Conservation (phyloP, 2,113 vertebrate species). For the Pseudolaguvia tuberculata region DNA sequence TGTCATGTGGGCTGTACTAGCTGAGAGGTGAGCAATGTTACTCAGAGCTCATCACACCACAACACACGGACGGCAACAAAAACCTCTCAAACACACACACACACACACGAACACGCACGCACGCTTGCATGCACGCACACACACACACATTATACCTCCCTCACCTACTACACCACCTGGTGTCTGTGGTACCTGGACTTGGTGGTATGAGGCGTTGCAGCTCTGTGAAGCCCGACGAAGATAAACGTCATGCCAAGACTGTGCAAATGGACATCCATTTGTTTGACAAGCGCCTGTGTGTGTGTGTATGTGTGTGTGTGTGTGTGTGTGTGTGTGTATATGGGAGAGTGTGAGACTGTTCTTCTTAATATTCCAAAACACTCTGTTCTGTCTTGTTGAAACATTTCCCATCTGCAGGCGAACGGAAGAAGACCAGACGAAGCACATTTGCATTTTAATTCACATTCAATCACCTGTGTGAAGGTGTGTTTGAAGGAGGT, state of each 20-base stretch:
- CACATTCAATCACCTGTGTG: slow-evolving; percentile 61
- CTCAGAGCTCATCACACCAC: slow-evolving; percentile 2
- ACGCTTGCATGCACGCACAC: background rate
- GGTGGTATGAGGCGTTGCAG: background rate
- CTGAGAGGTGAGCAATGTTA: slow-evolving; percentile 9
- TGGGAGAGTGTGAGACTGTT: background rate
- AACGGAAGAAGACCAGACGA: slow-evolving; percentile 57
- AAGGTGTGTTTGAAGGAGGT: slow-evolving; percentile 17
- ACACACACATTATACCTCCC: background rate
- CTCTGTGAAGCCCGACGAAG: background rate
- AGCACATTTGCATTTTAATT: slow-evolving; percentile 74
- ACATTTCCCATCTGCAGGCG: slow-evolving; percentile 56
- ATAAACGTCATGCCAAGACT: background rate
- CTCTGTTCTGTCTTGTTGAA: slow-evolving; percentile 34
- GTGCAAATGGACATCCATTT: background rate
- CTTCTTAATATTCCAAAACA: slow-evolving; percentile 35
- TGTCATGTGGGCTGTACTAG: background rate
- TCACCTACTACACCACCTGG: background rate
- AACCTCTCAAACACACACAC: background rate
- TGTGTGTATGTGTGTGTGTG: slow-evolving; percentile 19
- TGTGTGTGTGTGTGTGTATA: background rate
- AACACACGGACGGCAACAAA: background rate
- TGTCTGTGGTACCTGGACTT: background rate
- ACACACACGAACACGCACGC: no score
- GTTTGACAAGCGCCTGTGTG: background rate